These are phyloP conservation scores for Anguilla japonica DNA, from an alignment of 2,113 vertebrate species.

Conservation along the genomic window DNA sequence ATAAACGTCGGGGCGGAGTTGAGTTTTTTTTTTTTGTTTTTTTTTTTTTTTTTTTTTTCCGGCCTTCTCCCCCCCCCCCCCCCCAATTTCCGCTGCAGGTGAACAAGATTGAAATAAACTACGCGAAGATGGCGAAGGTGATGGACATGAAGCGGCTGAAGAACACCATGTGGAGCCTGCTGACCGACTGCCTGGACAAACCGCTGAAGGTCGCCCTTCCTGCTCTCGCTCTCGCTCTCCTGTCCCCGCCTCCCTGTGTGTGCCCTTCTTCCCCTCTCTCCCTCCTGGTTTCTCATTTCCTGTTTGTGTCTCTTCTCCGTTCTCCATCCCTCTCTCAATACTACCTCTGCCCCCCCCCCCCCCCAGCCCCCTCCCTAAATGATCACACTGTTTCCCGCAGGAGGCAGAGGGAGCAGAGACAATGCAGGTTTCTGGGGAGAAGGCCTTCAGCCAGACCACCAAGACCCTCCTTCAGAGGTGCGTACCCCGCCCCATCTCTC, in stretches of 20 bases:
- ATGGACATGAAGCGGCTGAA: constrained; percentile 95
- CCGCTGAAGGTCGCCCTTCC: constrained; percentile 48
- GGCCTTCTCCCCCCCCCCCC: too few species aligned
- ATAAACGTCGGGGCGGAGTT: neutral
- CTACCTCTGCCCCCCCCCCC: neutral
- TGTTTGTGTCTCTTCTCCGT: neutral
- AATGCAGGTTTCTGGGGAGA: constrained; percentile 64
- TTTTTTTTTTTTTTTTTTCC: neutral
- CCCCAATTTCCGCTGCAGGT: constrained; percentile 64
- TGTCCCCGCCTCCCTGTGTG: neutral
- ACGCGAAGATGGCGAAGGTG: constrained; percentile 86
- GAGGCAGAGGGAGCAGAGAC: constrained; percentile 44
- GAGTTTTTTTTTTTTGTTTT: neutral
- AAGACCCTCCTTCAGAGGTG: constrained; percentile 71
- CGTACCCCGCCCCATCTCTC: neutral
- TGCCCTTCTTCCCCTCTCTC: neutral
- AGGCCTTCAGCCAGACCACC: constrained; percentile 72
- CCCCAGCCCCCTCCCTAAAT: neutral
- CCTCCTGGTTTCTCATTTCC: neutral
- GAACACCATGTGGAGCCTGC: constrained; percentile 84
- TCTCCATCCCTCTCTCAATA: constrained; percentile 9
- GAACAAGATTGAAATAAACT: constrained; percentile 84
- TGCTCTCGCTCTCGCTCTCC: neutral
- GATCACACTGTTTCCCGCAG: constrained; percentile 39
- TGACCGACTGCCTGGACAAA: constrained; percentile 66